Evolutionary conservation across 2,797 vertebrate genomes (phyloP), one percentile per base, ranked within the genome.

Genomic region (Craterocephalus amniculus): DNA sequence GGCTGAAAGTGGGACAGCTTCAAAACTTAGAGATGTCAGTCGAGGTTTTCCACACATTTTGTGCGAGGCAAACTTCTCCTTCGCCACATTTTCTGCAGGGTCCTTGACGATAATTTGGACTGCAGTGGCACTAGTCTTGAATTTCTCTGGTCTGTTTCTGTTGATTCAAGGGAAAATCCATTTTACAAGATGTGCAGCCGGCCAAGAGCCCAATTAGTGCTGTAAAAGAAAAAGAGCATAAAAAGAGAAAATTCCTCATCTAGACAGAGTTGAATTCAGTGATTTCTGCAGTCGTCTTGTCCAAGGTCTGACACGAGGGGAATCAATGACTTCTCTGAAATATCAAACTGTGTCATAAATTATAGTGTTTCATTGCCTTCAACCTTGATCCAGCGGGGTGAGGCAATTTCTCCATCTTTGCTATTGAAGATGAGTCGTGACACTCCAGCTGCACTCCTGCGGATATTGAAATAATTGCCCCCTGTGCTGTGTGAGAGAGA

Each of bases 381-480:
- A 89, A 87, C 88, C 90, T 89, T 91, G 90, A 89, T 89, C 79
- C 14, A 31, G 65, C 5, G 12, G 77, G 85, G 77, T 83, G 75
- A 88, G 83, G 85, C 87, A 89, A 87, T 90, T 89, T 84, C 55
- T 11, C 51, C 72, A 9, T 79, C 82, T 88, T 81, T 79, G 79
- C 86, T 45, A 72, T 54, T 70, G 71, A 87, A 82, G 88, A 91
- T 78, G 83, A 84, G 83, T 60, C 20, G 35, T 43, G 10, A 60
- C 84, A 62, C 78, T 88, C 75, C 79, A 74, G 80, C 74, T 81
- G 75, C 84, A 87, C 86, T 91, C 85, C 87, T 83, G 84, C 63
- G 79, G 84, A 89, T 93, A 90, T 92, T 91, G 88, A 89, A 91
- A 92, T 89, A 84, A 88, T 88, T 87, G 87, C 82, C 87, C 80